phyloP scores from a whole-genome alignment of 1,140 invertebrate species.

The Mesaphorura yosii region DNA sequence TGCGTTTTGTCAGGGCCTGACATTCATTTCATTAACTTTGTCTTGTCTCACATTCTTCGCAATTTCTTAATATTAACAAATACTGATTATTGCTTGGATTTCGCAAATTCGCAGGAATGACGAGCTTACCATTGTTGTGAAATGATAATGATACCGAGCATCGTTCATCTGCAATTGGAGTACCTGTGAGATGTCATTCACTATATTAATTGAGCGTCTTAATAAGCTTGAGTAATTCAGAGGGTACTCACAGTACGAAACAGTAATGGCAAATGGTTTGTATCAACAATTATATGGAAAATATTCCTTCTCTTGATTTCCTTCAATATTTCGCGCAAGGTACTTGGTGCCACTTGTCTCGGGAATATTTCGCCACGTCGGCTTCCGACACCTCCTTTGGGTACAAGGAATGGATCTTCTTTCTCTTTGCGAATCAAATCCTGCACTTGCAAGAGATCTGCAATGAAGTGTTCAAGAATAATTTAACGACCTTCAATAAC shows the following conservation, averaged over 20 bases:
- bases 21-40: too few relatives aligned
- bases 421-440: constrained; percentile 61
- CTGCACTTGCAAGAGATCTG: constrained; percentile 77
- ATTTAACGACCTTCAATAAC: not conserved
- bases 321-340: constrained; percentile 63
- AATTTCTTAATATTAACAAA: too few relatives aligned
- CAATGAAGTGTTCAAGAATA: constrained; percentile 26
- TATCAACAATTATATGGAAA: constrained; percentile 72
- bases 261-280: constrained; percentile 58
- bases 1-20: too few relatives aligned
- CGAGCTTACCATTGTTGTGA: constrained; percentile 78
- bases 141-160: constrained; percentile 83
- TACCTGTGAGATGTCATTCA: constrained; percentile 50
- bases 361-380: constrained; percentile 61
- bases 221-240: not conserved
- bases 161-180: constrained; percentile 86
- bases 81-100: too few relatives aligned
- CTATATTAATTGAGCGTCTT: not conserved
- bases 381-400: constrained; percentile 37
- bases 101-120: too few relatives aligned
- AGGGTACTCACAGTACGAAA: constrained; percentile 64
- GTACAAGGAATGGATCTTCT: constrained; percentile 36
- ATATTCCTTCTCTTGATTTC: constrained; percentile 71
- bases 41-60: too few relatives aligned
- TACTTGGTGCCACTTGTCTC: constrained; percentile 56